These are phyloP conservation scores for Tholera decimalis DNA, from an alignment of 2,888 invertebrate species.

Conservation along the genomic window DNA sequence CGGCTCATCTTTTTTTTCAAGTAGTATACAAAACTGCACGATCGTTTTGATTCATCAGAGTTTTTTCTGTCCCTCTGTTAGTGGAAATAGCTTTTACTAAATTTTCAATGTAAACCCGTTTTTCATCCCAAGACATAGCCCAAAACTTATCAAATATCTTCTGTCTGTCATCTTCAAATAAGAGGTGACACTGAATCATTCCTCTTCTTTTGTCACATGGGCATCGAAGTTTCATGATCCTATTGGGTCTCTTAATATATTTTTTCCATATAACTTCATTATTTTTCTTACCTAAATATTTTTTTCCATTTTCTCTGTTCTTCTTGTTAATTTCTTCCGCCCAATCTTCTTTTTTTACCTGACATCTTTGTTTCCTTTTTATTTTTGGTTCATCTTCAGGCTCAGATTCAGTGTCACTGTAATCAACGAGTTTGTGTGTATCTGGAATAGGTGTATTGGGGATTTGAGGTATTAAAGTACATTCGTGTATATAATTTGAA, in stretches of 20 bases:
- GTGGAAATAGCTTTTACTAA: slow-evolving; percentile 41
- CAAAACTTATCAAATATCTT: too few relatives aligned
- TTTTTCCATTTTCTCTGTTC: slow-evolving; percentile 36
- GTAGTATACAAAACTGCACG: slow-evolving; percentile 4
- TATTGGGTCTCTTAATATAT: slow-evolving; percentile 36
- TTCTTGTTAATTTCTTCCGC: slow-evolving; percentile 44
- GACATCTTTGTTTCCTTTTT: slow-evolving; percentile 49
- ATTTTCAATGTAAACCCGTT: too few relatives aligned
- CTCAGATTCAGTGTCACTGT: slow-evolving; percentile 45
- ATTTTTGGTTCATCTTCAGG: slow-evolving; percentile 38
- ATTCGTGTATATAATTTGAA: slow-evolving; percentile 23
- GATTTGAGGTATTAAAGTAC: slow-evolving; percentile 23
- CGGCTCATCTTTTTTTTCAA: slow-evolving; percentile 18
- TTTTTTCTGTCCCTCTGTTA: slow-evolving; percentile 40
- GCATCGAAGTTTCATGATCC: slow-evolving; percentile 40
- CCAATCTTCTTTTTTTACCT: slow-evolving; percentile 48
- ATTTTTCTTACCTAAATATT: slow-evolving; percentile 36
- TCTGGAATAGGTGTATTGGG: slow-evolving; percentile 25
- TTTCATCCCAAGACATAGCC: too few relatives aligned
- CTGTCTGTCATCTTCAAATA: slow-evolving; percentile 42
- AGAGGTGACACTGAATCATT: slow-evolving; percentile 31
- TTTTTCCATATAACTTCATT: slow-evolving; percentile 33
- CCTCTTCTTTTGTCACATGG: slow-evolving; percentile 36
- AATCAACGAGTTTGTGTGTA: slow-evolving; percentile 40
- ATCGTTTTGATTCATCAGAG: slow-evolving; percentile 29